Evolutionary conservation across 1,140 invertebrate genomes (phyloP), one percentile per base, ranked within the genome.

Genomic region (Sitophilus oryzae): DNA sequence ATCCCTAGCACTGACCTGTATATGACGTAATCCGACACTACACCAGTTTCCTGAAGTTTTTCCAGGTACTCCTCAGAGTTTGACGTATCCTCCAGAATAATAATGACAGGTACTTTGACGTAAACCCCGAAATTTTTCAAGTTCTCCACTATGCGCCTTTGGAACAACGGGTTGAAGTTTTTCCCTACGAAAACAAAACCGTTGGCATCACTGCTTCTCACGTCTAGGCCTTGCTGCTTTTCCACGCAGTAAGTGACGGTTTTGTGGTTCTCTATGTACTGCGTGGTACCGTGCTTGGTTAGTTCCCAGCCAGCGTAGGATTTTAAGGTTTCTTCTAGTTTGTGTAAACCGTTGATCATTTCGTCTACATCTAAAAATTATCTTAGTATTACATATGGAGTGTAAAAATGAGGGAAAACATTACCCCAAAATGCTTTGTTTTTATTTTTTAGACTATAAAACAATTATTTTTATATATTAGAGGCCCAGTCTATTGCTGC

Each of bases 311-410:
- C 16, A 22, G 66, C 59, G 49, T 70, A 62, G 21, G 69, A 70
- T 60, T 73, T 71, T 25, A 77, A 56, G 11, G 67, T 71, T 60
- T 74, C 72, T 58, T 63, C 54, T 11, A 65, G 47, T 41, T 18
- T 52, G 11, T 51, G 52, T 40, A 64, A 53, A 11, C 72, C 52
- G 58, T 65, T 69, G 0, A 51, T 25, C 9, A 68, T 60, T 59
- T 73, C 74, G 1, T 56, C 54, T 10, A 67, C 50, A 47, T 74
- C 66, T 11, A 82, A 79, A 47, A n/a, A n/a, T n/a, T n/a, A n/a
- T n/a, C n/a, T n/a, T n/a, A n/a, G n/a, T n/a, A n/a, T n/a, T n/a
- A n/a, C n/a, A n/a, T n/a, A n/a, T n/a, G n/a, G n/a, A n/a, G n/a
- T n/a, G n/a, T n/a, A n/a, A n/a, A n/a, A n/a, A n/a, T n/a, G n/a